Evolutionary conservation across 1,140 invertebrate species (phyloP).

Genomic region (Adoxophyes honmai): DNA sequence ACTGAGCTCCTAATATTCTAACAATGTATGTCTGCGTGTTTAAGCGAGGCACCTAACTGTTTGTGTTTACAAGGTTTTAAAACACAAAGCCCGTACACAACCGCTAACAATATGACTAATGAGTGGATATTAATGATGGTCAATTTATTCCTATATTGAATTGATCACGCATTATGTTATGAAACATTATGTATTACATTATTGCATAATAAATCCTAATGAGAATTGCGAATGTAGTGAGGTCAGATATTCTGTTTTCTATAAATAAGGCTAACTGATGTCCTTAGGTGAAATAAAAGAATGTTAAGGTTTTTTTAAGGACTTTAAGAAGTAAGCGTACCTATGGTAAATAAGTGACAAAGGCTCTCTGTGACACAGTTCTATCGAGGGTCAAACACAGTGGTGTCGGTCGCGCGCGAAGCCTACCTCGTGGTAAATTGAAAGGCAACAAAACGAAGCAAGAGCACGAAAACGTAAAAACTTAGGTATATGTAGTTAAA

Average conservation of each 20-base stretch:
- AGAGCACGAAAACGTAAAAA: no score
- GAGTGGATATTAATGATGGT: conserved; percentile 2
- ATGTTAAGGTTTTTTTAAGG: no score
- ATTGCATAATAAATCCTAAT: not conserved
- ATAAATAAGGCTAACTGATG: not conserved
- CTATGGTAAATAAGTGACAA: no score
- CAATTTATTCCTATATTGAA: conserved; percentile 5
- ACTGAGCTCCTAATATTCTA: no score
- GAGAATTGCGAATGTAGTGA: not conserved
- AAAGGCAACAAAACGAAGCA: no score
- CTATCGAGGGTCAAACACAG: no score
- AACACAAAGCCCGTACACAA: not conserved
- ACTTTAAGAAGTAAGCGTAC: no score
- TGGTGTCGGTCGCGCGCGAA: no score
- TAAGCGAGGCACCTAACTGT: not conserved
- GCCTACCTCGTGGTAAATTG: no score
- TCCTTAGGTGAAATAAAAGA: not conserved
- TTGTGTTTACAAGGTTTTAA: not conserved
- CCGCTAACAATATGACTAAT: conserved; percentile 4
- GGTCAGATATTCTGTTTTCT: not conserved
- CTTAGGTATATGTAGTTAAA: no score
- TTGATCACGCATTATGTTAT: not conserved
- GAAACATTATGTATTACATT: conserved; percentile 1
- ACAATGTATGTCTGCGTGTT: conserved; percentile 1
- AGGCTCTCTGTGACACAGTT: no score